Conservation (phyloP, 1,140 invertebrate genomes). For the Hormaphis cornu region DNA sequence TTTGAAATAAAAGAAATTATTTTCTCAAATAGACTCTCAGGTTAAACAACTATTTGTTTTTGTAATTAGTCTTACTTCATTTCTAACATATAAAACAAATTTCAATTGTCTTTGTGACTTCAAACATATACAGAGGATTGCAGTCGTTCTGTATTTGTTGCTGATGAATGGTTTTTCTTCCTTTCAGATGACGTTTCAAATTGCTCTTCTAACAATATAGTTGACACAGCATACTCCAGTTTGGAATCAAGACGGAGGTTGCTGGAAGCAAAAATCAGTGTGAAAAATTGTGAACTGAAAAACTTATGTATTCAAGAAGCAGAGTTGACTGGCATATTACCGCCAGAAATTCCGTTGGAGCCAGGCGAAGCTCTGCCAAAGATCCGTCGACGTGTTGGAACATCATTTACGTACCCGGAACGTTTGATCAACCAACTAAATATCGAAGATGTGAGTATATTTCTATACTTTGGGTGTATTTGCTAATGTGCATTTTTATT, state of each 20-base stretch:
- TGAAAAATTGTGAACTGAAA: constrained; percentile 70
- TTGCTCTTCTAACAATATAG: not conserved
- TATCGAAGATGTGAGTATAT: constrained; percentile 51
- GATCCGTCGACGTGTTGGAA: constrained; percentile 57
- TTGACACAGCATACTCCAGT: constrained; percentile 46
- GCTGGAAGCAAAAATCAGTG: constrained; percentile 54
- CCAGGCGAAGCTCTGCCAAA: constrained; percentile 64
- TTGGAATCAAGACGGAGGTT: constrained; percentile 49
- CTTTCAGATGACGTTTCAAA: not conserved
- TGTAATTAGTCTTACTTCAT: too few species aligned
- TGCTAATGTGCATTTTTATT: not conserved
- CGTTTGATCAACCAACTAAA: constrained; percentile 54
- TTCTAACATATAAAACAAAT: too few species aligned
- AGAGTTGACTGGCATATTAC: constrained; percentile 71
- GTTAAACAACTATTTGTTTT: too few species aligned
- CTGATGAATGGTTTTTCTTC: not conserved
- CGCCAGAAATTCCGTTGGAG: constrained; percentile 67
- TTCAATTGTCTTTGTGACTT: too few species aligned
- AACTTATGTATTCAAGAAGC: constrained; percentile 71
- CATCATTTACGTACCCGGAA: constrained; percentile 58
- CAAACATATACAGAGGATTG: too few species aligned
- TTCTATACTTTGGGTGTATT: not conserved
- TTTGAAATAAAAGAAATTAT: too few species aligned
- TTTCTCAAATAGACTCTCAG: too few species aligned
- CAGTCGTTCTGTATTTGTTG: not conserved